Base-by-base conservation (phyloP, 2,888 invertebrate species). In the Caenorhabditis imperialis region DNA sequence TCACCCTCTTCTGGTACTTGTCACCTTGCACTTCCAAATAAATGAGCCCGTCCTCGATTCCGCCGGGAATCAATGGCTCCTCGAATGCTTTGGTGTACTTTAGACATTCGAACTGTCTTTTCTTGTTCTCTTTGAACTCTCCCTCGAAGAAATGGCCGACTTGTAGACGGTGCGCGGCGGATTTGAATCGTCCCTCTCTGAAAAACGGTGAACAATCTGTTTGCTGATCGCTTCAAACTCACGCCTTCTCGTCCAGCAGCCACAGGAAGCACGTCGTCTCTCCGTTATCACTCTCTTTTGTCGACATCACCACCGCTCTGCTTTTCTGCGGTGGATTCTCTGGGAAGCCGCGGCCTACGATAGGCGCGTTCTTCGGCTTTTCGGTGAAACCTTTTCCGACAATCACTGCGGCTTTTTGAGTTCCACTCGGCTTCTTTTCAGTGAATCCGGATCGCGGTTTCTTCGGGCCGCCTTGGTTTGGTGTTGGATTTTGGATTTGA, bases 101-200 rank as follows among this genome's bases (percentile, higher is more conserved):
- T 35, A 45, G 44, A 27, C 62, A 62, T 1, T 30, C 45, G 16
- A 22, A 37, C 25, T 44, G 50, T 45, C 44, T 35, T 18, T 53
- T 23, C 14, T 40, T n/a, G 20, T 50, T 63, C 33, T 40, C 22
- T 14, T 45, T 54, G 54, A 63, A 63, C 3, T 14, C 18, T 12
- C 63, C 63, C 7, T 38, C 54, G 40, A 63, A 63, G 8, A 55
- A 55, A 33, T 63, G 63, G 1, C 54, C 63, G 4, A 18, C 38
- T 30, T 22, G n/a, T 3, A 62, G 22, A 1, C 23, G 3, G 22
- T 53, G 51, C 2, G 25, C n/a, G 18, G 53, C 45, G 3, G 61
- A 61, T 1, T 51, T 42, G 16, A 61, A 45, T 1, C 54, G 30
- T 14, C 54, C 37, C n/a, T 53, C 62, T 6, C 61, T 61, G 61